Evolutionary conservation across 1,140 invertebrate species (phyloP).

Genomic region (Drosophila micromelanica): DNA sequence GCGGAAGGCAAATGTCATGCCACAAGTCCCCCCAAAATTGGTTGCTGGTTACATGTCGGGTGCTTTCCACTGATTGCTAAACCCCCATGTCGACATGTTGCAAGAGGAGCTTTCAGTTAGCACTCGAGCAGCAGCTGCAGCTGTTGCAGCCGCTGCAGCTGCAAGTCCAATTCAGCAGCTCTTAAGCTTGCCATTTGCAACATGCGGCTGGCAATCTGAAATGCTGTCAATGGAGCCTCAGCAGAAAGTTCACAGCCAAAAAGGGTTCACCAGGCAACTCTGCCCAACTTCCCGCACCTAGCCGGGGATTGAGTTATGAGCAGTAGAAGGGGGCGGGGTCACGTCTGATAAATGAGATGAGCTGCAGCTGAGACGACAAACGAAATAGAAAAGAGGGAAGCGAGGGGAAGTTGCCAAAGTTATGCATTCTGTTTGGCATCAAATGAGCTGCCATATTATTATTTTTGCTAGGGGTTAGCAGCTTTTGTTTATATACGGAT

Average conservation of each 20-base stretch:
- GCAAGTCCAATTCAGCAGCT: slow-evolving; percentile 42
- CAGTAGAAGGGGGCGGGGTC: neutral
- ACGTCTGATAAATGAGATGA: slow-evolving; percentile 30
- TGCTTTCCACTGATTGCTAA: slow-evolving; percentile 77
- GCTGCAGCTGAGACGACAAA: slow-evolving; percentile 13
- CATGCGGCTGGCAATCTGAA: slow-evolving; percentile 28
- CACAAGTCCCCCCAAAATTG: slow-evolving; percentile 33
- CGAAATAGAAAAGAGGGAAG: neutral
- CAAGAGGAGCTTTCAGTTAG: slow-evolving; percentile 15
- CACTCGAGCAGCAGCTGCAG: slow-evolving; percentile 28
- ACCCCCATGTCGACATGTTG: slow-evolving; percentile 65
- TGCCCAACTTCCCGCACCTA: slow-evolving; percentile 21
- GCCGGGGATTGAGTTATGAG: slow-evolving; percentile 39
- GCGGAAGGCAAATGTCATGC: slow-evolving; percentile 65
- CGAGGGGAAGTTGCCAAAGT: neutral
- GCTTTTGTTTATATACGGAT: neutral
- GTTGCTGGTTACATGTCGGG: slow-evolving; percentile 47
- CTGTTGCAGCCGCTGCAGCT: slow-evolving; percentile 15
- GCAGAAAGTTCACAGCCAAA: slow-evolving; percentile 22
- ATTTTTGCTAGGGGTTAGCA: slow-evolving; percentile 3
- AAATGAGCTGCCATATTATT: slow-evolving; percentile 22
- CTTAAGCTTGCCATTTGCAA: slow-evolving; percentile 56
- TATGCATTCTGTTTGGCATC: slow-evolving; percentile 3
- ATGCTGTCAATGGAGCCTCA: slow-evolving; percentile 45
- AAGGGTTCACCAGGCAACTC: slow-evolving; percentile 14